Evolutionary conservation across 2,113 vertebrate genomes (phyloP).

Genomic region (Carollia perspicillata): DNA sequence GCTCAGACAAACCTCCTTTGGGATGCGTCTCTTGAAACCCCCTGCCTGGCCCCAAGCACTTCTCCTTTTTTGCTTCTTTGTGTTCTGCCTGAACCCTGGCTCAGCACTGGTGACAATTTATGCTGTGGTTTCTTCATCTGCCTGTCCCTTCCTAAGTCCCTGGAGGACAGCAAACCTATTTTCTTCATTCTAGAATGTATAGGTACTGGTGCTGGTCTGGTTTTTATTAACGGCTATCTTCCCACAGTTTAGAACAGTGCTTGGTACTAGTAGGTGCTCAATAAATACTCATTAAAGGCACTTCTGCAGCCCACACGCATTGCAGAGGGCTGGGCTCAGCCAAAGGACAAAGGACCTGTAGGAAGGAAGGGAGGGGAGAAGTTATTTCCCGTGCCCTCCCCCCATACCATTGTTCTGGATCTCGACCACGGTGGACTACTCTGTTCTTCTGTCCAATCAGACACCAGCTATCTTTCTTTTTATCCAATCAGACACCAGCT

Average conservation of each 20-base stretch:
- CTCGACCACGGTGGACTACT: rapidly evolving
- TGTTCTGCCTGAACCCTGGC: no score
- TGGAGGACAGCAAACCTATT: not conserved
- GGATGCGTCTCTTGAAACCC: rapidly evolving
- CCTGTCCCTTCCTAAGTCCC: not conserved
- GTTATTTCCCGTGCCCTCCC: not conserved
- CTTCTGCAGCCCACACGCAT: rapidly evolving
- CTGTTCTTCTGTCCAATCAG: not conserved
- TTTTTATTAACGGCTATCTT: not conserved
- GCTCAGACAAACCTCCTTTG: not conserved
- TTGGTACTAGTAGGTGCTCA: not conserved
- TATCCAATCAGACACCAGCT: not conserved
- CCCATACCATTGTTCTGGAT: not conserved
- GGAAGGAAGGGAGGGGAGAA: not conserved
- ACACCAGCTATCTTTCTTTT: not conserved
- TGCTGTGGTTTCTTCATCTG: no score
- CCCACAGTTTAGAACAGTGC: not conserved
- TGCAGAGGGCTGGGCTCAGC: not conserved
- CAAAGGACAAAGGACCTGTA: not conserved
- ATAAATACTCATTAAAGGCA: no score
- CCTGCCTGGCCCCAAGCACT: rapidly evolving
- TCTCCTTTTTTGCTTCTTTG: rapidly evolving
- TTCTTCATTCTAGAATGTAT: not conserved
- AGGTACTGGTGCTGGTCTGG: not conserved
- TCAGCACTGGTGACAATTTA: not conserved